Base-by-base conservation (phyloP, 1,140 invertebrate genomes). In the Listronotus oregonensis region DNA sequence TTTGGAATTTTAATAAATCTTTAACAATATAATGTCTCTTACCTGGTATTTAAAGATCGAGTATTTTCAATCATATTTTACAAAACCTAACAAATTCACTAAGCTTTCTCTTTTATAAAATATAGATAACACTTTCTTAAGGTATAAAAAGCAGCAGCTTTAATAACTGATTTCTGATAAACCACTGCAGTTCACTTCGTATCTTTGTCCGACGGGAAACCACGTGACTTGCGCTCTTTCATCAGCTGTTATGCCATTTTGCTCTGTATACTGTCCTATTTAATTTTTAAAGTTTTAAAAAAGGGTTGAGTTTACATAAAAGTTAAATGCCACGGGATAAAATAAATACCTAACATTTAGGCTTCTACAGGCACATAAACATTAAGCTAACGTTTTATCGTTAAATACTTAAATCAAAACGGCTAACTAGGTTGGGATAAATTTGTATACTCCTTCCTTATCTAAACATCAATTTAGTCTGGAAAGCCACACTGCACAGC, bases 401-500 rank as follows among this genome's bases (percentile, higher is more conserved):
- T 1, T 5, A 27, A 27, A 27, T 27, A 27, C 21, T 27, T 27
- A 27, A 27, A 27, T 3, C 21, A 27, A 5, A 27, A 27, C 21
- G 21, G n/a, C 5, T 27, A 27, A 27, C 21, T 5, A 27, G 21
- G 21, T 27, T 27, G 5, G 5, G 21, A 46, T 11, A 31, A 44
- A 31, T 18, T 6, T 12, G 15, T 7, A 21, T 37, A 15, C 39
- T 14, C 43, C 44, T 31, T 68, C 58, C 46, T 59, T 68, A 64
- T 68, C 67, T 59, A 60, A 68, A 68, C 62, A 51, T 64, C 60
- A 68, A 68, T 68, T 60, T 64, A 18, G 17, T 40, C 42, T 6
- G 43, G 56, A 52, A 60, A 66, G 31, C 32, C 39, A 34, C n/a
- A 14, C 15, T 40, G 27, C 46, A 37, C 59, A 63, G 54, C 54